Base-by-base conservation (phyloP, 2,113 vertebrate species). In the Chamaetylas fuelleborni region DNA sequence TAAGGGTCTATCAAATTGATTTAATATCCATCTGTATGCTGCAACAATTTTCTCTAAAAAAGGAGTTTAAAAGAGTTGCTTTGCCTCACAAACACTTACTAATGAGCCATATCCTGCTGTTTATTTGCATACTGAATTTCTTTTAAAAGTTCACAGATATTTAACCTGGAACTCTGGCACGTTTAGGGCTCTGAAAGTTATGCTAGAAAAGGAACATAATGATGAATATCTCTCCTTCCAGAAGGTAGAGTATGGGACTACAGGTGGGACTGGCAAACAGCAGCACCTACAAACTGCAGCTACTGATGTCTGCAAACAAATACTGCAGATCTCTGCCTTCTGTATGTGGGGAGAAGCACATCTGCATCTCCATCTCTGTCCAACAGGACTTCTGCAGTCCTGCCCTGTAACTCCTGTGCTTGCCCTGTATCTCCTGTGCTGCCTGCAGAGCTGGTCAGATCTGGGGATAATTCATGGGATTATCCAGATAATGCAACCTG, bases 341-440 rank as follows among this genome's bases (percentile, higher is more conserved):
- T 42, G 11, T 12, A 2, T 6, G 2, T 4, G 20, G 15, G 15
- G 20, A 88, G 47, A 17, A 43, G 6, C 7, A 24, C 4, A 1
- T 28, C 45, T 86, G 51, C 33, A 38, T 6, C 33, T 47, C 64
- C 14, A 29, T 6, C 38, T 50, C 64, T 12, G 11, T 29, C 56
- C 45, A n/a, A 28, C 58, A 29, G 25, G 6, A 25, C 8, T 50
- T 65, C 80, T 6, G 25, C n/a, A 78, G 42, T 6, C 54, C 54
- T 62, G 14, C 31, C 42, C 53, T 48, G 48, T 29, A 58, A 34
- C 19, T 19, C 65, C 29, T 14, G 11, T 45, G 29, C 22, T 84
- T 62, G 14, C 28, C 36, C 51, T 47, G 48, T 31, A 57, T 29
- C 19, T 19, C 61, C 29, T 14, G 9, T 40, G 25, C 23, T 84